Evolutionary conservation across 2,888 invertebrate species (phyloP).

Genomic region (Harpalus rubripes): DNA sequence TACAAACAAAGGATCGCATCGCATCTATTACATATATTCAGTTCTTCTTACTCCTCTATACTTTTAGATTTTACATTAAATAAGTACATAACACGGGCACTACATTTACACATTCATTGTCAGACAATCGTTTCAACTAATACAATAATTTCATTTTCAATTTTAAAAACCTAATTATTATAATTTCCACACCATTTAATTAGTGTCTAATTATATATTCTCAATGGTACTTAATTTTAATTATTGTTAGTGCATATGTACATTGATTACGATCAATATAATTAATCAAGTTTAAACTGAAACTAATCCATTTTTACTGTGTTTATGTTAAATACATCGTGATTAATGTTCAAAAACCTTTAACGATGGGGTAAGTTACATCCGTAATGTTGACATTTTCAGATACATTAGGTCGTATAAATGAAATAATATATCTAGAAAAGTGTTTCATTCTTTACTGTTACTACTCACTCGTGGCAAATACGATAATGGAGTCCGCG

Average conservation of each 20-base stretch:
- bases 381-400: constrained; percentile 58
- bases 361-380: constrained; percentile 15
- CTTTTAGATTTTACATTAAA: not conserved
- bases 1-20: constrained; percentile 60
- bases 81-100: not conserved
- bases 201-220: not conserved
- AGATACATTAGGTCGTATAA: constrained; percentile 60
- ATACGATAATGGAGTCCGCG: constrained; percentile 62
- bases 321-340: not conserved
- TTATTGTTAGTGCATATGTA: constrained; percentile 6
- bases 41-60: not conserved
- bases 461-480: constrained; percentile 63
- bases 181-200: constrained; percentile 26
- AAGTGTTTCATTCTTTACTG: constrained; percentile 63
- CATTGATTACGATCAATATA: not conserved
- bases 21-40: constrained; percentile 19
- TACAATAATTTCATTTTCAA: not conserved
- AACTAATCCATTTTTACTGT: not conserved
- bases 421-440: constrained; percentile 64
- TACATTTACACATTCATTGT: not conserved
- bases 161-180: not conserved
- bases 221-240: constrained; percentile 15
- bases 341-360: constrained; percentile 16
- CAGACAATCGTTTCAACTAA: not conserved
- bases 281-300: constrained; percentile 3